phyloP scores from a whole-genome alignment of 2,113 vertebrate genomes.

The Piprites chloris region DNA sequence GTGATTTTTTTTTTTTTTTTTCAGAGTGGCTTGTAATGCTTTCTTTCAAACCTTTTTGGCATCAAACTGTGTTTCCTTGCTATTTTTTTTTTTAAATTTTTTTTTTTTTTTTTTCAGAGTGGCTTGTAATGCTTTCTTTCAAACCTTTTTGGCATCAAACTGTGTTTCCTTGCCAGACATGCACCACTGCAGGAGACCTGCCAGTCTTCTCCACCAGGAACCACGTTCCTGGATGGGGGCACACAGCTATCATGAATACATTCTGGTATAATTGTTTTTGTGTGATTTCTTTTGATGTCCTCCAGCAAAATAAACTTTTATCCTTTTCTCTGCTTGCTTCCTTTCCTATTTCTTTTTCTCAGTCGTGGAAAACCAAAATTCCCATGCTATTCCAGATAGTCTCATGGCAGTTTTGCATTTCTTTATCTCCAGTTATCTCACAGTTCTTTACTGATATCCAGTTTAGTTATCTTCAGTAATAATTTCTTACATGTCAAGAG shows the following conservation, averaged over 20 bases:
- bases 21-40: not conserved
- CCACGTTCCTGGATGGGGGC: accelerated
- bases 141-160: not conserved
- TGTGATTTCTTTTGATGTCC: not conserved
- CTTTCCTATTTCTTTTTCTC: not conserved
- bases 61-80: too few relatives aligned
- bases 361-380: not conserved
- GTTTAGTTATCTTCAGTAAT: not conserved
- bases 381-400: not conserved
- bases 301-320: not conserved
- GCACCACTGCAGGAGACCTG: not conserved
- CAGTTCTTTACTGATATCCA: not conserved
- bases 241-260: not conserved
- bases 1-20: not conserved
- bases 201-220: not conserved
- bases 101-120: not conserved
- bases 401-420: not conserved
- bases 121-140: not conserved
- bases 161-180: not conserved
- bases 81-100: too few relatives aligned
- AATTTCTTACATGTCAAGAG: not conserved
- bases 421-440: not conserved
- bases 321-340: not conserved
- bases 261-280: not conserved
- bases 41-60: not conserved